Base-by-base conservation (phyloP, 2,888 invertebrate species). In the Drosophila atripex region DNA sequence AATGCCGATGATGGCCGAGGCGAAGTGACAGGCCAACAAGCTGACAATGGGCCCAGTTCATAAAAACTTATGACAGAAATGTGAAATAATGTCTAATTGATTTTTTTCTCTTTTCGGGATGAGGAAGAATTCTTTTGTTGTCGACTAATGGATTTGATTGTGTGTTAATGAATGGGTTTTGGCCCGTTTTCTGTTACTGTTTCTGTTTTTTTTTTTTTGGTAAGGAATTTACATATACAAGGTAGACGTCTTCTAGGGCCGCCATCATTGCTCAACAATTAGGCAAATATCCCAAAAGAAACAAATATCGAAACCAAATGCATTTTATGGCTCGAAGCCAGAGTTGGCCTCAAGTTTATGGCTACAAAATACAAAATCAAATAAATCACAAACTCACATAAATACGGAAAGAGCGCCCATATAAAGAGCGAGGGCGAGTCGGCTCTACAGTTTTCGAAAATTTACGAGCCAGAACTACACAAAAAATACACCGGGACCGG, bases 391-490 rank as follows among this genome's bases (percentile, higher is more conserved):
- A 82, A 82, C 73, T 68, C 87, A 87, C 77, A 85, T 85, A 87
- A 86, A 83, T 85, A 72, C 65, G 55, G 23, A 12, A 51, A 60
- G 54, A 61, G 47, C 54, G 47, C 23, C 51, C 70, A 70, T 75
- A 61, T 68, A 83, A 70, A 72, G 53, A 69, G 54, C 70, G 73
- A 65, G 69, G 80, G 70, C 55, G 59, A 77, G 73, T 61, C 75
- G 71, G 73, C 86, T 77, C 66, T 66, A 87, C 88, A 77, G 82
- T 88, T 75, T 75, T 79, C 64, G 51, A 76, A 89, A 89, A 90
- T 90, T 90, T 90, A 90, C 89, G 90, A 80, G 51, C 80, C 79
- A 86, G 49, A 82, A 79, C 74, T 68, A 70, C 70, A 70, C 71
- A 64, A 58, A 70, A 74, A 61, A 58, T 46, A 69, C 28, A 55